phyloP scores from a whole-genome alignment of 2,113 vertebrate genomes.

The Microtus montanus region DNA sequence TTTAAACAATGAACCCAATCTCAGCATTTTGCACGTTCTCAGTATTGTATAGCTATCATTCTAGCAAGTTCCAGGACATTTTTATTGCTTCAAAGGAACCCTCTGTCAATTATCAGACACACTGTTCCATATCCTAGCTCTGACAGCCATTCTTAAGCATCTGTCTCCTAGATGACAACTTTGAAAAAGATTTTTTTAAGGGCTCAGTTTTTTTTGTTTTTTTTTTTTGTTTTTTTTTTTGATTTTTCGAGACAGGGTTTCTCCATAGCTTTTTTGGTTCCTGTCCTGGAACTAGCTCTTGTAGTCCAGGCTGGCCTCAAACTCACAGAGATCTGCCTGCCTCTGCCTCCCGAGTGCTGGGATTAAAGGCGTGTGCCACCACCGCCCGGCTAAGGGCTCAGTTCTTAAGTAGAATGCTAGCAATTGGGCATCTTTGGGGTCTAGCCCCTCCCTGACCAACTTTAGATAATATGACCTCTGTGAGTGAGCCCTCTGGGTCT shows the following conservation, averaged over 20 bases:
- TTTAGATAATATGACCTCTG: neutral
- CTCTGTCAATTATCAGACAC: neutral
- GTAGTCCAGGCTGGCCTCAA: too few species aligned
- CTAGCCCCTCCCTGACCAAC: neutral
- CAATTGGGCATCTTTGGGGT: neutral
- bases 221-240: too few species aligned
- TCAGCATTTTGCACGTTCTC: neutral
- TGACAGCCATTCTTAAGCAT: neutral
- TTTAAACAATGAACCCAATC: fast-evolving
- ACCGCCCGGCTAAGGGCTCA: neutral
- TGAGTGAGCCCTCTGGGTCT: neutral
- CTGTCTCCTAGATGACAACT: neutral
- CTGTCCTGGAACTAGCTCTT: too few species aligned
- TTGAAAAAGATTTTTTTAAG: neutral
- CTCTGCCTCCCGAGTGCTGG: too few species aligned
- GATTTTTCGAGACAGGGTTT: too few species aligned
- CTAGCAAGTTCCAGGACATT: neutral
- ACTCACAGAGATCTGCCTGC: too few species aligned
- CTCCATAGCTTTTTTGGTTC: too few species aligned
- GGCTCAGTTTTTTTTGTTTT: too few species aligned
- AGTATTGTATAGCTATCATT: neutral
- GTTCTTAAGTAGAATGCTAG: neutral
- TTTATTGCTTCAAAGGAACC: neutral
- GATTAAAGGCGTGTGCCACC: too few species aligned
- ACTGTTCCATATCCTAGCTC: too few species aligned